Evolutionary conservation across 2,797 vertebrate species (phyloP), one percentile per base, ranked within the genome.

Genomic region (Naso thynnoides): DNA sequence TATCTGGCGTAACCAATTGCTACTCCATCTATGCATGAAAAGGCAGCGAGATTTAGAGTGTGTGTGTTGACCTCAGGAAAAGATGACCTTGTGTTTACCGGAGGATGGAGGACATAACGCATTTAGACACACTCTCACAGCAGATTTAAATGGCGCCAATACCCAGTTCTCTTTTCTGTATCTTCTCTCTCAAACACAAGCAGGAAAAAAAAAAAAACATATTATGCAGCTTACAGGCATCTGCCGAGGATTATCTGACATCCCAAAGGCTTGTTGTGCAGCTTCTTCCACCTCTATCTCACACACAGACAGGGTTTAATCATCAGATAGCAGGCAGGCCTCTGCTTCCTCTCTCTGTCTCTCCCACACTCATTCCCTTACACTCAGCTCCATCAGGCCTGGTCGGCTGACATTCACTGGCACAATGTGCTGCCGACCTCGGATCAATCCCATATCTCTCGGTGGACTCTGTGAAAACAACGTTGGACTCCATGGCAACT

Each of bases 301-400:
- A 66, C 58, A 49, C 50, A 67, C 21, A 77, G 33, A 53, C 1
- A 27, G 1, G n/a, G 27, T 78, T 75, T 89, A 91, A 92, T 92
- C 86, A 80, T 67, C 67, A 84, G 82, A 88, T 71, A 83, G 78
- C 87, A 89, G 80, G 38, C 76, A 9, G 65, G 68, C 66, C 73
- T 77, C 67, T 62, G 82, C 82, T 89, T 88, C 89, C 70, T 86
- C 79, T 66, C 64, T 26, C 42, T 0, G 56, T 68, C 70, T 82
- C 58, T 81, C 73, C 67, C 75, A 79, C 85, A 68, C 29, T 78
- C 72, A 50, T 72, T 68, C 73, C 36, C 61, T 78, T 62, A 58
- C 77, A 50, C 58, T 38, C 14, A 26, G 63, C 68, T 77, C 75
- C 78, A 66, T 36, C 58, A 39, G 64, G 55, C 64, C 66, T 3